phyloP scores from a whole-genome alignment of 2,797 vertebrate species.

The Otolemur crassicaudatus region DNA sequence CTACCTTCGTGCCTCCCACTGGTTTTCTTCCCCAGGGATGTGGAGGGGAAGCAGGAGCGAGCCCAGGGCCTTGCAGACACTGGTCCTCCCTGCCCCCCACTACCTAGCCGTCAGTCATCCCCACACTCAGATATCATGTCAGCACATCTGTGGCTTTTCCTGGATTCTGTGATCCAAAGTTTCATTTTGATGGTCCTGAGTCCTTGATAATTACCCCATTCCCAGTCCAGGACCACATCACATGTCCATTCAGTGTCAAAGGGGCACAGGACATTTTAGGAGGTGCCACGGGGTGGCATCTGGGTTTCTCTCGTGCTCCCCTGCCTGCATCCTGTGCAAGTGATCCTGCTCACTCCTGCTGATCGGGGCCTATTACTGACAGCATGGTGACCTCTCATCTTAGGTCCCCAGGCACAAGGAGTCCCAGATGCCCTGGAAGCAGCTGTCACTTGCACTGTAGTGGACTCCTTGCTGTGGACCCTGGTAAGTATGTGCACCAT shows the following conservation, averaged over 20 bases:
- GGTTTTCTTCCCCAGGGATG: neutral
- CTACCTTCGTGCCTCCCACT: neutral
- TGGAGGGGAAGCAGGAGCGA: neutral
- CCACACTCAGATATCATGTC: neutral
- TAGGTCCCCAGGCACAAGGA: neutral
- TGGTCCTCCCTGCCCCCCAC: no score
- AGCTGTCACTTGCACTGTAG: neutral
- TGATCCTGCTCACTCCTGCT: neutral
- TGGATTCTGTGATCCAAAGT: neutral
- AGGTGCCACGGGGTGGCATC: neutral
- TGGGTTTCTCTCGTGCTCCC: neutral
- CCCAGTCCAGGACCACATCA: neutral
- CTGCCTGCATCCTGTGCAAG: neutral
- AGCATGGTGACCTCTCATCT: neutral
- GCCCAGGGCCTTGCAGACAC: neutral
- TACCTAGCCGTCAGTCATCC: neutral
- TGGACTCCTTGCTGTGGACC: neutral
- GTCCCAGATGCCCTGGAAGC: no score
- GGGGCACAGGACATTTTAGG: neutral
- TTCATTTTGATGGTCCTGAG: neutral
- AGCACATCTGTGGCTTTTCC: neutral
- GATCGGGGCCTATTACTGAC: no score
- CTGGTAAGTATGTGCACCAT: neutral
- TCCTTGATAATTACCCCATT: no score
- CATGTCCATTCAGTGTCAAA: no score